These are phyloP conservation scores for Chelonus formosanus DNA, from an alignment of 2,888 invertebrate genomes.

Conservation along the genomic window DNA sequence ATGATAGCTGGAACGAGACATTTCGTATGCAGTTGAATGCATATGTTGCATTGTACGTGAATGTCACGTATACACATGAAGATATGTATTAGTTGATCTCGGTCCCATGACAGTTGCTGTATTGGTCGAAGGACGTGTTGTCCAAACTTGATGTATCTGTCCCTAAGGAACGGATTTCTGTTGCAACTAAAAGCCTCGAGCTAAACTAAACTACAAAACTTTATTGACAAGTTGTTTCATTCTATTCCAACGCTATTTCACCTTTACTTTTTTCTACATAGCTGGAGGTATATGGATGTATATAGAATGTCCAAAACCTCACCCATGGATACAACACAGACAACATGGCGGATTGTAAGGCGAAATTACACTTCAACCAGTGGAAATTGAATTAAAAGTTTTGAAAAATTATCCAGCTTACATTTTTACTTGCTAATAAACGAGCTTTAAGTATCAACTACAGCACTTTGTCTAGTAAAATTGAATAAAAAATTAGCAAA, in stretches of 20 bases:
- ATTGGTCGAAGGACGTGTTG: conserved; percentile 41
- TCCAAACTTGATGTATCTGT: conserved; percentile 62
- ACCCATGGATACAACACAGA: no score
- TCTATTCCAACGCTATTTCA: neutral
- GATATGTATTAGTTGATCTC: conserved; percentile 22
- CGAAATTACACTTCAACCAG: no score
- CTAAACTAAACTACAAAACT: neutral
- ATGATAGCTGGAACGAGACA: neutral
- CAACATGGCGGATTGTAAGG: no score
- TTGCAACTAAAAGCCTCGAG: conserved; percentile 39
- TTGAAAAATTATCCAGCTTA: no score
- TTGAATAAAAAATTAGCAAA: no score
- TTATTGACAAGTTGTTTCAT: neutral
- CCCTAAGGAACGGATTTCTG: conserved; percentile 57
- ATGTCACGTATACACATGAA: neutral
- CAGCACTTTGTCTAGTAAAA: no score
- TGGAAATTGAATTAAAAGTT: no score
- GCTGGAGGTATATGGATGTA: no score
- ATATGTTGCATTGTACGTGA: conserved; percentile 1
- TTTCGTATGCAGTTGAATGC: neutral
- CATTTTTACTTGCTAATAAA: no score
- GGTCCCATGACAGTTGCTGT: conserved; percentile 32
- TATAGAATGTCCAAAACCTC: no score
- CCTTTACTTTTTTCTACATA: no score
- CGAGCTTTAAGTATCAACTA: no score